Conservation (phyloP, 2,888 invertebrate species). For the Caenorhabditis parvicauda region DNA sequence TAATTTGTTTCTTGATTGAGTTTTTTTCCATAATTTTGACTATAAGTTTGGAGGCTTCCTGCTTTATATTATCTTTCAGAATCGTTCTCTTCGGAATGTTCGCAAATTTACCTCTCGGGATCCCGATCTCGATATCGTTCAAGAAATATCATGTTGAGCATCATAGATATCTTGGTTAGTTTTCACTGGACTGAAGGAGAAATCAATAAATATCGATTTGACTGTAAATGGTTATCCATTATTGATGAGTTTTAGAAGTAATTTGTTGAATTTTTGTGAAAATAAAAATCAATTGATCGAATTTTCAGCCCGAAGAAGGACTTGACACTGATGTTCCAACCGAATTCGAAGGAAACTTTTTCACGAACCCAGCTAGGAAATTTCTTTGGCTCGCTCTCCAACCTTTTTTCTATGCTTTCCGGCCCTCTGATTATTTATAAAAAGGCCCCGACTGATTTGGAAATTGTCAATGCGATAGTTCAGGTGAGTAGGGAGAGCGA, state of each 20-base stretch:
- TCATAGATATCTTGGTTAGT: constrained; percentile 70
- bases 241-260: not conserved
- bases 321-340: constrained; percentile 95
- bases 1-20: too few relatives aligned
- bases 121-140: constrained; percentile 92
- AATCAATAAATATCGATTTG: not conserved
- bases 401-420: constrained; percentile 88
- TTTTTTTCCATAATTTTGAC: too few relatives aligned
- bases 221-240: not conserved
- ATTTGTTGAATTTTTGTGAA: not conserved
- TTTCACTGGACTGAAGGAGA: not conserved
- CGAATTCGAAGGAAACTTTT: constrained; percentile 83
- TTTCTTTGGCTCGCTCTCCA: constrained; percentile 86
- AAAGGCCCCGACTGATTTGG: constrained; percentile 72
- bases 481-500: too few relatives aligned
- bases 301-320: constrained; percentile 82
- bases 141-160: constrained; percentile 92
- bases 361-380: constrained; percentile 86
- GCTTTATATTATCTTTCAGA: constrained; percentile 65
- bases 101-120: constrained; percentile 89
- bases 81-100: constrained; percentile 86
- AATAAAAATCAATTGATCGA: too few relatives aligned
- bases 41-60: too few relatives aligned
- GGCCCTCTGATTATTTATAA: constrained; percentile 73
- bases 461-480: constrained; percentile 80